phyloP scores from a whole-genome alignment of 1,140 invertebrate genomes.

The Zaprionus kolodkinae region DNA sequence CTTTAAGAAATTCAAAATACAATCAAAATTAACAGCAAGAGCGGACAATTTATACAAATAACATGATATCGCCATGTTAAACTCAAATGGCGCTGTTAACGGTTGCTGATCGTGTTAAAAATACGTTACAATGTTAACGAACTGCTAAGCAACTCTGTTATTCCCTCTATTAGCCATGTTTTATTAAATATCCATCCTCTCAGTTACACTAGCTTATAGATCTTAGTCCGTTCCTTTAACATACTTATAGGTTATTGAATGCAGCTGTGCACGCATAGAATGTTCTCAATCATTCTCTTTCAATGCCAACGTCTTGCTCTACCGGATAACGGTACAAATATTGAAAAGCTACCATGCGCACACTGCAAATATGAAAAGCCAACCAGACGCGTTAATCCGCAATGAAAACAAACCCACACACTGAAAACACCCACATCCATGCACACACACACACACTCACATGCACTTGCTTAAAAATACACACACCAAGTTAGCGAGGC shows the following conservation, averaged over 20 bases:
- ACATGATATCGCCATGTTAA: conserved; percentile 6
- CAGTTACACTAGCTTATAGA: background rate
- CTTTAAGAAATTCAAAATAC: background rate
- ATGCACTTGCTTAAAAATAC: conserved; percentile 34
- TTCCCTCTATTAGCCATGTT: background rate
- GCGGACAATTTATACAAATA: background rate
- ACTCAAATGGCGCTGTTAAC: conserved; percentile 11
- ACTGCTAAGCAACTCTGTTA: background rate
- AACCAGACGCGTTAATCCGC: conserved; percentile 32
- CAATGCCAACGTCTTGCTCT: background rate
- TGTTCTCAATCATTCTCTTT: background rate
- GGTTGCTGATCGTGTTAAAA: background rate
- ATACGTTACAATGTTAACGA: background rate
- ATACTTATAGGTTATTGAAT: background rate
- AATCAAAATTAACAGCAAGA: conserved; percentile 17
- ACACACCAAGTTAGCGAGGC: conserved; percentile 26
- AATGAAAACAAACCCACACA: conserved; percentile 39
- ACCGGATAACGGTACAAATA: conserved; percentile 4
- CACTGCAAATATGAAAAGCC: conserved; percentile 24
- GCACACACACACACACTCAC: conserved; percentile 17
- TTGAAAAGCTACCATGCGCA: conserved; percentile 7
- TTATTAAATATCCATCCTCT: background rate
- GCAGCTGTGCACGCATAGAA: background rate
- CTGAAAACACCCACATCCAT: conserved; percentile 5
- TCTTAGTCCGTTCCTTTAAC: background rate